Base-by-base conservation (phyloP, 2,113 vertebrate genomes). In the Athene cunicularia region DNA sequence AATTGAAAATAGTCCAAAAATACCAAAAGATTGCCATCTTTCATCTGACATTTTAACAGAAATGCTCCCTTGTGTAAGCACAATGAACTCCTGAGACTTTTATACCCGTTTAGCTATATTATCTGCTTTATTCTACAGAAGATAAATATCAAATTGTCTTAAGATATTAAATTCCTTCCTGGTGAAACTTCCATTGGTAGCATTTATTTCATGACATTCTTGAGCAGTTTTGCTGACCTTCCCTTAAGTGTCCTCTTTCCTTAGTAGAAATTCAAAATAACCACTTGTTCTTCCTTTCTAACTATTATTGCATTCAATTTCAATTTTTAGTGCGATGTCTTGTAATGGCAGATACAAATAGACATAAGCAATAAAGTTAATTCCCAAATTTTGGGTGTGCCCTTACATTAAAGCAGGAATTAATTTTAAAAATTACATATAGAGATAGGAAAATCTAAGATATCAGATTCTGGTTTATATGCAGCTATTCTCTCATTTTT, bases 361-460 rank as follows among this genome's bases (percentile, higher is more conserved):
- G 19, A 93, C 27, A 80, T 12, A 27, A 53, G 6, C 27, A 67
- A 70, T 35, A 59, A 27, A 67, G 17, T 35, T 50, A 3, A 50
- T 7, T 14, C 14, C 12, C n/a, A 80, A 66, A n/a, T 58, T 83
- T 43, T 14, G 22, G 8, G 23, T 62, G 30, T 49, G 55, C 30
- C 33, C 26, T 81, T 49, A 62, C 7, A 55, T 7, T 37, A 6
- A 64, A 64, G 14, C 16, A 37, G 14, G 52, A 52, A 79, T 33
- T 63, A 0, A 41, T 71, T 50, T 22, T 79, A 2, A 37, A 45
- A 92, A 53, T 45, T 23, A 52, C 21, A 72, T 7, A 7, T 0
- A 79, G 15, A 62, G 20, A 22, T 18, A 49, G 35, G 18, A 86
- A 74, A 90, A 60, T 0, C 32, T 1, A 49, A 2, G 12, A 23